Percentiles rank a stretch among this genome's conserved stretches.
phyloP scores from a whole-genome alignment of 1,140 invertebrate genomes.

The Hermatobates lingyangjiaoensis region DNA sequence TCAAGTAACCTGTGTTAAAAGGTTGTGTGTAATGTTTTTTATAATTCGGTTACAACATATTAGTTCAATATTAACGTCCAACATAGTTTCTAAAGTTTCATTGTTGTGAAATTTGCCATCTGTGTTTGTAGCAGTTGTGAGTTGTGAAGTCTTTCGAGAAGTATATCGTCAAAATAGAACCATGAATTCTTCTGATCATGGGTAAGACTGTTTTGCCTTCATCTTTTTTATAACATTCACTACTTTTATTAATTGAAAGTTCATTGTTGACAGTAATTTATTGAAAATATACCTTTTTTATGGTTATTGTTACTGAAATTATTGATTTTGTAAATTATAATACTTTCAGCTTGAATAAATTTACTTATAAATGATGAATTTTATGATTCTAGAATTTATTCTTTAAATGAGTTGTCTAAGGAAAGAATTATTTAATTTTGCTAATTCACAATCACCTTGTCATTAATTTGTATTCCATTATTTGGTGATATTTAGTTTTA shows the following conservation, averaged over 20 bases:
- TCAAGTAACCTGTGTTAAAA: neutral
- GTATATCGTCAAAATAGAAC: too few species aligned
- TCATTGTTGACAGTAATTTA: neutral
- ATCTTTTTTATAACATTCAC: too few species aligned
- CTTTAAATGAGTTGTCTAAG: too few species aligned
- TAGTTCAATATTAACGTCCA: conserved; percentile 1
- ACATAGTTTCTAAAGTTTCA: conserved; percentile 6
- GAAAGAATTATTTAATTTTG: too few species aligned
- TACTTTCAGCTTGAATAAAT: neutral
- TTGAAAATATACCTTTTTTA: neutral
- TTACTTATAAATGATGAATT: neutral
- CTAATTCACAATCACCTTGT: too few species aligned
- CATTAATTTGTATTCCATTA: neutral
- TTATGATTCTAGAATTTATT: conserved; percentile 1
- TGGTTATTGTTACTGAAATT: neutral
- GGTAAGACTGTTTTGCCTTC: too few species aligned
- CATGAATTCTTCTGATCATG: conserved; percentile 61
- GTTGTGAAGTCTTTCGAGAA: conserved; percentile 10
- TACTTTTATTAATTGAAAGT: neutral
- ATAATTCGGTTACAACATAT: neutral
- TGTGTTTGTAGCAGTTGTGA: conserved; percentile 1
- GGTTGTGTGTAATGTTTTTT: conserved; percentile 1
- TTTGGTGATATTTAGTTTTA: neutral
- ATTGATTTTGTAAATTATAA: neutral
- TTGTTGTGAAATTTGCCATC: conserved; percentile 10